phyloP scores from a whole-genome alignment of 2,888 invertebrate species.

The Quadroppia sp. region DNA sequence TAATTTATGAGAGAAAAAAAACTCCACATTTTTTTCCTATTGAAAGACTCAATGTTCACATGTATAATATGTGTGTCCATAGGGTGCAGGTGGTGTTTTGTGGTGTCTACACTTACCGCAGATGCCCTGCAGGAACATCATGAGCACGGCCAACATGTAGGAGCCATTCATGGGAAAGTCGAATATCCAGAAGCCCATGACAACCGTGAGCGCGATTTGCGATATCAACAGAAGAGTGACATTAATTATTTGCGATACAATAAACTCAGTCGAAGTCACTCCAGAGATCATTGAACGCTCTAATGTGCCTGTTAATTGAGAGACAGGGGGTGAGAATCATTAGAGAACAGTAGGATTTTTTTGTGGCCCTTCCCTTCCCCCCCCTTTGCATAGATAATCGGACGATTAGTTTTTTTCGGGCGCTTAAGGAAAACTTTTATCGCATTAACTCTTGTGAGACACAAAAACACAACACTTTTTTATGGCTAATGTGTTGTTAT shows the following conservation, averaged over 20 bases:
- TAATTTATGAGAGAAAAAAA: no score
- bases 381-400: not conserved
- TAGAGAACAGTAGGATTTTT: not conserved
- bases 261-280: constrained; percentile 82
- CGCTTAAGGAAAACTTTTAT: not conserved
- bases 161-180: constrained; percentile 85
- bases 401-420: not conserved
- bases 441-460: not conserved
- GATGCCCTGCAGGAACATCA: constrained; percentile 82
- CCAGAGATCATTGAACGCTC: constrained; percentile 60
- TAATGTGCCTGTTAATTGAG: constrained; percentile 33
- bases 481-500: no score
- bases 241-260: constrained; percentile 87
- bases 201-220: constrained; percentile 73
- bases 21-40: no score
- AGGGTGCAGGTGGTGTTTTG: no score
- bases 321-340: not conserved
- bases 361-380: no score
- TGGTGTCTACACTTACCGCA: constrained; percentile 66
- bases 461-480: not conserved
- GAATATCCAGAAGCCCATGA: constrained; percentile 86
- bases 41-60: no score
- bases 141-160: constrained; percentile 72
- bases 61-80: no score
- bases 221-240: constrained; percentile 94